Evolutionary conservation across 2,113 vertebrate genomes (phyloP).

Genomic region (Triplophysa dalaica): DNA sequence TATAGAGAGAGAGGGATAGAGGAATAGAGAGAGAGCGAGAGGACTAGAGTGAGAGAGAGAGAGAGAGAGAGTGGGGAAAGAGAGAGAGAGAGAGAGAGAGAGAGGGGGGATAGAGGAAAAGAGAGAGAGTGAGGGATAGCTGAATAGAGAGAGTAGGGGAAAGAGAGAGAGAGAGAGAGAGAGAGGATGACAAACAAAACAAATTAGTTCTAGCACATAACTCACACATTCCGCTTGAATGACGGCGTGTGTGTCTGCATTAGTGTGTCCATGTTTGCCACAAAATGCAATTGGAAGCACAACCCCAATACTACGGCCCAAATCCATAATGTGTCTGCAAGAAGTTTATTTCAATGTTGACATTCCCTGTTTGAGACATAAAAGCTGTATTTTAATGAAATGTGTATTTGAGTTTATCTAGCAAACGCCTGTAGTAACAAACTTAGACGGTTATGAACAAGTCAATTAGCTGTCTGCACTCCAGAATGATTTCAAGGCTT

Average conservation of each 20-base stretch:
- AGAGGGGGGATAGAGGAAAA: too few species aligned
- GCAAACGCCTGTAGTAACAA: background rate
- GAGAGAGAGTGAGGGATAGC: constrained; percentile 46
- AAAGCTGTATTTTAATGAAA: constrained; percentile 13
- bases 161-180: constrained; percentile 2
- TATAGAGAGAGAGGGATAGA: too few species aligned
- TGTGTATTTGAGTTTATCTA: background rate
- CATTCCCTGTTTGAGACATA: constrained; percentile 2
- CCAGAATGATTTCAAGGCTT: background rate
- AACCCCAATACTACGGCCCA: constrained; percentile 1
- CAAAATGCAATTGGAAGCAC: background rate
- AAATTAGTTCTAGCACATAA: constrained; percentile 35
- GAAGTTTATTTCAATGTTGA: background rate
- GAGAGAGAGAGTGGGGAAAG: constrained; percentile 44
- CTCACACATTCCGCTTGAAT: constrained; percentile 17
- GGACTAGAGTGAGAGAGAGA: too few species aligned
- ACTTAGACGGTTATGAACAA: background rate
- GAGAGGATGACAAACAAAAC: constrained; percentile 33
- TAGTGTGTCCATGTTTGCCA: background rate
- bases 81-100: too few species aligned
- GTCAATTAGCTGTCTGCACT: constrained; percentile 1
- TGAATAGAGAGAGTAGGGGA: background rate
- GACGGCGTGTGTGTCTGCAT: background rate
- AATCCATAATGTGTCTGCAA: background rate
- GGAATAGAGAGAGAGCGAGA: too few species aligned